A percentile compares a stretch with the other conserved stretches of the same genome.
Conservation (phyloP, 2,797 vertebrate species). For the Phyllotis vaccarum region DNA sequence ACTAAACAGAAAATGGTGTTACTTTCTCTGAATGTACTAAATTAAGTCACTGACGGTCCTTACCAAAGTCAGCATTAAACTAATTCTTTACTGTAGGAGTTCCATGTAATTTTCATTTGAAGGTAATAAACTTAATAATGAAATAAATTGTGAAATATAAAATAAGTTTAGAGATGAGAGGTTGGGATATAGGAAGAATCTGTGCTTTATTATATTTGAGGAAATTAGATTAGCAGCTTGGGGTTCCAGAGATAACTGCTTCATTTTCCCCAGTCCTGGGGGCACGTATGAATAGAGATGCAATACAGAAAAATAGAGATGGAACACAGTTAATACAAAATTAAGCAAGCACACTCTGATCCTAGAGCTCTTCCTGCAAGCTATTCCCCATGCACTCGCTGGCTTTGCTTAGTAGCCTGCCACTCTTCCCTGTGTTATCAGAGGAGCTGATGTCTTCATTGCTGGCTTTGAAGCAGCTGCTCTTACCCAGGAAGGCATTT, state of each 20-base stretch:
- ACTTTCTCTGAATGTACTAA: too few relatives aligned
- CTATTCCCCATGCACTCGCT: accelerated
- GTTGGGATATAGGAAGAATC: not conserved
- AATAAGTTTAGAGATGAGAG: not conserved
- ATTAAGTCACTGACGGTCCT: not conserved
- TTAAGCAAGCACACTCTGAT: not conserved
- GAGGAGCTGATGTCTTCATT: not conserved
- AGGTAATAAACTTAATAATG: not conserved
- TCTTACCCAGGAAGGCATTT: not conserved
- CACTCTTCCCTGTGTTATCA: not conserved
- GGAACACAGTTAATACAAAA: not conserved
- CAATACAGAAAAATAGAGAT: not conserved
- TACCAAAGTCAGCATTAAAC: not conserved
- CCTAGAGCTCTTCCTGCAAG: not conserved
- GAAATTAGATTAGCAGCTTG: not conserved
- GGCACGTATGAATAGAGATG: not conserved
- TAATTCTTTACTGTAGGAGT: not conserved
- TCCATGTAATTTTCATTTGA: not conserved
- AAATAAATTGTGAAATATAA: not conserved
- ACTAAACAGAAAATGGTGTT: not conserved
- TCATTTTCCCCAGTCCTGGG: not conserved
- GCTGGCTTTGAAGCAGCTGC: not conserved
- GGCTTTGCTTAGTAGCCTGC: not conserved
- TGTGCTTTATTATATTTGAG: not conserved
- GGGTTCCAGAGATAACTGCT: not conserved